Base-by-base conservation (phyloP, 2,888 invertebrate species). In the Thymelicus lineola region DNA sequence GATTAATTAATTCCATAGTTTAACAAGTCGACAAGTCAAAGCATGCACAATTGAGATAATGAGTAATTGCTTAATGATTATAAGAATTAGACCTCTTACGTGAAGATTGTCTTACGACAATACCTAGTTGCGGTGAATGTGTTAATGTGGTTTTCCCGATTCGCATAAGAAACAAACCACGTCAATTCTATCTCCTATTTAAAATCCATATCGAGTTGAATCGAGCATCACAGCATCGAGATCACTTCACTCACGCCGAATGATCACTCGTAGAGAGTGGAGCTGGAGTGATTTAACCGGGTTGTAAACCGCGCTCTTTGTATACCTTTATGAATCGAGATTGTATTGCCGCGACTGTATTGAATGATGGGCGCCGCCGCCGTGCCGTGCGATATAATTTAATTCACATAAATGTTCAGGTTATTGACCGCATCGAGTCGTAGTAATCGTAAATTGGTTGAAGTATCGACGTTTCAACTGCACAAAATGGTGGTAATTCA, bases 191-290 rank as follows among this genome's bases (percentile, higher is more conserved):
- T 53, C 5, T 42, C n/a, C 2, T 38, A 42, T 20, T 66, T 35
- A 36, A 45, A 53, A 53, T 53, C 53, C 20, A 20, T 53, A 45
- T 57, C 79, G 75, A 86, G 86, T 87, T 87, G 87, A 87, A 86
- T 84, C 72, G 63, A 63, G 53, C 63, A 63, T 50, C 62, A 17
- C 15, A 6, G 7, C 17, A 50, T 50, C 50, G 17, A 50, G 50
- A 50, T 17, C 53, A 63, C 50, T 63, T 53, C 17, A 63, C 53
- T 53, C 17, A 63, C 53, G 20, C 35, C 63, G 50, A 63, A 36
- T 63, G 38, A 35, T 38, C 17, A 38, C 63, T 60, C 17, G 20
- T 20, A 42, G 17, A 48, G 15, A 58, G 50, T 42, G 55, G 42
- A 48, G 20, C 46, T 59, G 53, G 48, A 65, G 48, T 60, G 65